Evolutionary conservation across 2,797 vertebrate species (phyloP), one percentile per base, ranked within the genome.

Genomic region (Menidia menidia): DNA sequence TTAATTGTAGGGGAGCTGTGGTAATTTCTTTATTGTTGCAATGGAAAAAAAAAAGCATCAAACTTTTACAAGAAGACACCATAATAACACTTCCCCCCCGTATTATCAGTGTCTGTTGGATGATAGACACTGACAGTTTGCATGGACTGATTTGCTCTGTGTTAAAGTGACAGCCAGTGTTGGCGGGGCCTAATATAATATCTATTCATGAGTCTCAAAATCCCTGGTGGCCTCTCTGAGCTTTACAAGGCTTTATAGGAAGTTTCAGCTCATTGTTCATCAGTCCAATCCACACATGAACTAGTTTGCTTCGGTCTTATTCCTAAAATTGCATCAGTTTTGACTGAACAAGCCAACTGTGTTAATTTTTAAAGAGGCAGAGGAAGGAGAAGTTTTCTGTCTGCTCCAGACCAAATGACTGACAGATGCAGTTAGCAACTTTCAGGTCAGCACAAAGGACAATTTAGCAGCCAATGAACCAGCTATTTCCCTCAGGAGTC

Each of bases 401-500:
- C 7, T 55, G 30, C n/a, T 60, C 50, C 53, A 41, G 5, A 50
- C 4, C 33, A 62, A 50, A 56, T 54, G 33, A 39, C 33, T 48
- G 48, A 25, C 57, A 60, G 12, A 48, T 6, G 25, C 33, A 60
- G 18, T 32, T 16, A 30, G 4, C 39, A 16, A 39, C 39, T 32
- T 52, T 47, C 6, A 55, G 51, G 39, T 62, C 35, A 58, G 45
- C 52, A 64, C 1, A 54, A 25, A 51, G 39, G 4, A 45, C 30
- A 9, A 55, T 50, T 58, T 44, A 59, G 15, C 18, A 48, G 33
- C 30, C 45, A 6, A 41, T 51, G 50, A 52, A 13, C 15, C 52
- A 35, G 4, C 44, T 48, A 47, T 50, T 63, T 63, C 42, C 45
- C 16, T 44, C 15, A 16, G 18, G 32, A 67, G 32, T 51, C 48